Conservation (phyloP, 2,113 vertebrate genomes). For the Mesembrinibis cayennensis region DNA sequence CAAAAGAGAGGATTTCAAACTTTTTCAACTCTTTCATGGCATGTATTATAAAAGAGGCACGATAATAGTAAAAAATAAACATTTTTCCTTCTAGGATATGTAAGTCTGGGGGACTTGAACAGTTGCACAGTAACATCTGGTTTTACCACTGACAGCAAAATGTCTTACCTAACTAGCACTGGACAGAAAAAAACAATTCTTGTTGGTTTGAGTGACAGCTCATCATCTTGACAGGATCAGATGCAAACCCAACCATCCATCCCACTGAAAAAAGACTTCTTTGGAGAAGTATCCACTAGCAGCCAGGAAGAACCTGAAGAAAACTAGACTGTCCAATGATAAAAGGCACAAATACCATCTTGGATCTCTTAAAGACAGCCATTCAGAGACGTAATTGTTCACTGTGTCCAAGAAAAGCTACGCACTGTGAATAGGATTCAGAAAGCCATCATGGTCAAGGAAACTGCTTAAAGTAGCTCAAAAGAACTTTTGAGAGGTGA, state of each 20-base stretch:
- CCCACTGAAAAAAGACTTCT: constrained; percentile 30
- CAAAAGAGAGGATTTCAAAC: neutral
- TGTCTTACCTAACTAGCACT: constrained; percentile 37
- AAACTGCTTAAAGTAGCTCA: neutral
- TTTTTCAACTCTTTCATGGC: neutral
- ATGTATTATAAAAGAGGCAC: neutral
- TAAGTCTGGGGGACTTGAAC: constrained; percentile 68
- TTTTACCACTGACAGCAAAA: constrained; percentile 65
- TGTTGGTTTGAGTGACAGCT: constrained; percentile 65
- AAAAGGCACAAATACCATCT: neutral
- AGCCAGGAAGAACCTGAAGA: constrained; percentile 65
- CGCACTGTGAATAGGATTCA: neutral
- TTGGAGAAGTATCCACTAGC: constrained; percentile 65
- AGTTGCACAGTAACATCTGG: constrained; percentile 30
- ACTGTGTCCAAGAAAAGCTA: neutral
- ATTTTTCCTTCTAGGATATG: constrained; percentile 29
- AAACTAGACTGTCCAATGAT: neutral
- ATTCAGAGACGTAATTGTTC: neutral
- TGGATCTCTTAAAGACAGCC: neutral
- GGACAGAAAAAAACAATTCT: constrained; percentile 31
- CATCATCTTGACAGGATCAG: constrained; percentile 28
- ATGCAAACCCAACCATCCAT: neutral
- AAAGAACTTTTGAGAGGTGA: neutral
- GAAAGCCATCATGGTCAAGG: neutral
- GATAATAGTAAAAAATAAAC: neutral